phyloP scores from a whole-genome alignment of 1,140 invertebrate species.

The Pogonus chalceus region DNA sequence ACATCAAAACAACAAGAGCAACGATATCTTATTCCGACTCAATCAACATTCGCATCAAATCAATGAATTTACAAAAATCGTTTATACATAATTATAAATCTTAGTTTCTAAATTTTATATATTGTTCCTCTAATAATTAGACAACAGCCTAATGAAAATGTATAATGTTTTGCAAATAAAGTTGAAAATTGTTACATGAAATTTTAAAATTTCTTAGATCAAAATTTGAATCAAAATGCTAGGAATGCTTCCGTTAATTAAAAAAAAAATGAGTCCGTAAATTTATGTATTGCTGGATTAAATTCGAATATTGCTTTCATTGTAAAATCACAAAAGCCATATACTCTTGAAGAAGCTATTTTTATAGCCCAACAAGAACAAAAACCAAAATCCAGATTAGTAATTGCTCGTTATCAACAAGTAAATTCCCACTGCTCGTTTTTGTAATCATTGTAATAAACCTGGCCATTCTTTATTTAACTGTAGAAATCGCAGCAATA shows the following conservation, averaged over 20 bases:
- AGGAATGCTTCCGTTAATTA: conserved; percentile 17
- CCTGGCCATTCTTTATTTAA: conserved; percentile 14
- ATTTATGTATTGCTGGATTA: conserved; percentile 21
- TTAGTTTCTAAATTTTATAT: too few relatives aligned
- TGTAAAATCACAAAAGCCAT: too few relatives aligned
- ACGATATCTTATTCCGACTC: too few relatives aligned
- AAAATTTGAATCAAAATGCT: conserved; percentile 16
- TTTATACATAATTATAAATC: too few relatives aligned
- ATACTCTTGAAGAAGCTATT: conserved; percentile 20
- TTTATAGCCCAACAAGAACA: conserved; percentile 20
- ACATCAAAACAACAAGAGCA: too few relatives aligned
- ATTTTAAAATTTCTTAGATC: conserved; percentile 21
- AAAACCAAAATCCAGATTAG: conserved; percentile 21
- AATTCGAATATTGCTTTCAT: conserved; percentile 15
- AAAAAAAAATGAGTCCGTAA: conserved; percentile 22
- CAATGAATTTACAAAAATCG: too few relatives aligned
- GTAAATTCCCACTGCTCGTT: too few relatives aligned
- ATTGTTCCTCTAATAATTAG: too few relatives aligned
- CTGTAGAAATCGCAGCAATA: conserved; percentile 12
- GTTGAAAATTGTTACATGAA: conserved; percentile 22
- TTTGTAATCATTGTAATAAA: conserved; percentile 19
- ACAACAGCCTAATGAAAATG: conserved; percentile 18
- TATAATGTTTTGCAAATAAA: conserved; percentile 18
- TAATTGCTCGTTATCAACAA: too few relatives aligned
- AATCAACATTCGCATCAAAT: too few relatives aligned